Evolutionary conservation across 1,140 invertebrate genomes (phyloP).

Genomic region (Akabosia matsudoensis): DNA sequence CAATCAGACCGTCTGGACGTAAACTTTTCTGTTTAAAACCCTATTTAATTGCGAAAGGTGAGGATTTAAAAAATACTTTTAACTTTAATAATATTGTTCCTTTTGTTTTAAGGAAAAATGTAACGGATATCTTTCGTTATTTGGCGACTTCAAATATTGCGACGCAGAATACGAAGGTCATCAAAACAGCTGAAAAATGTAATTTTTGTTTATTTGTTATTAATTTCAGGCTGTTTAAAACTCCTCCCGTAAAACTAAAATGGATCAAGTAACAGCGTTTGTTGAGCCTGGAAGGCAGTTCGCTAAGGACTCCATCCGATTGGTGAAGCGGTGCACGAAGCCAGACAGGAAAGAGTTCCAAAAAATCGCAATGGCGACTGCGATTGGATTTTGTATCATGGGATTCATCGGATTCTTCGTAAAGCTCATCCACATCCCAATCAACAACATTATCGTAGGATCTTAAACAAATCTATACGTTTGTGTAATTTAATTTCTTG

Average conservation of each 20-base stretch:
- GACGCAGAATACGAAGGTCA: no score
- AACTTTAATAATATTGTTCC: no score
- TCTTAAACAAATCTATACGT: no score
- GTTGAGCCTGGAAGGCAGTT: constrained; percentile 93
- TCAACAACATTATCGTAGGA: constrained; percentile 97
- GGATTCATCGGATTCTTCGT: constrained; percentile 99
- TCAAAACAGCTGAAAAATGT: no score
- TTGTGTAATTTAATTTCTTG: no score
- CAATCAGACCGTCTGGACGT: no score
- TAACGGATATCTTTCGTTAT: no score
- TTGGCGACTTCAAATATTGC: no score
- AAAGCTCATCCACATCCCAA: constrained; percentile 99
- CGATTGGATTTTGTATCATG: constrained; percentile 99
- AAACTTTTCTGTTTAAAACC: no score
- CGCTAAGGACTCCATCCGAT: constrained; percentile 92
- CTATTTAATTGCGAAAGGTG: no score
- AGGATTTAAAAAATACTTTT: no score
- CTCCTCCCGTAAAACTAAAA: constrained; percentile 51
- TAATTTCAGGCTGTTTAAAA: neutral
- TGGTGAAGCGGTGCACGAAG: constrained; percentile 99
- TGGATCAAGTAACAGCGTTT: constrained; percentile 96
- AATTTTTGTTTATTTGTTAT: neutral
- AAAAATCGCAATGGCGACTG: constrained; percentile 99
- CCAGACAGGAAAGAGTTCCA: constrained; percentile 99
- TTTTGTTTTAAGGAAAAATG: no score